A percentile compares a stretch with the other conserved stretches of the same genome.
These are phyloP conservation scores for Callaeas wilsoni DNA, from an alignment of 2,113 vertebrate species.

Conservation along the genomic window DNA sequence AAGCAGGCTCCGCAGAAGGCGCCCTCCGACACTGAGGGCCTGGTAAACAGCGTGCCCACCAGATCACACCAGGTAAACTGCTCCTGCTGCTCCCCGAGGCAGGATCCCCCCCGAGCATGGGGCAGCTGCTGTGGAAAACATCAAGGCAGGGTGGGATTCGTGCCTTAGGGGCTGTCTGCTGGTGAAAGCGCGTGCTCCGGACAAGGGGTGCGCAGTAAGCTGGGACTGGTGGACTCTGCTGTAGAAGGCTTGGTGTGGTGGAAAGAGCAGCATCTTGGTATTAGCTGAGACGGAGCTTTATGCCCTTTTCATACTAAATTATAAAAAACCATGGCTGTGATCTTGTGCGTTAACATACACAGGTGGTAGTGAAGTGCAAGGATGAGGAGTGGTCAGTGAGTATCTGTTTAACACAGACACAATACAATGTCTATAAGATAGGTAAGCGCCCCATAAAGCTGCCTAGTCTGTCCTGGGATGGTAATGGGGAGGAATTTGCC, in stretches of 20 bases:
- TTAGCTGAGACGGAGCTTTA: background rate
- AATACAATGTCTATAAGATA: background rate
- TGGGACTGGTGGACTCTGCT: background rate
- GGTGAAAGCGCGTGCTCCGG: background rate
- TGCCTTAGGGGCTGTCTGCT: background rate
- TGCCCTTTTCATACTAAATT: background rate
- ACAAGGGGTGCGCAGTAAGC: background rate
- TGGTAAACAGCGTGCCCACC: conserved; percentile 82
- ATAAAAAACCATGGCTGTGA: rapidly evolving
- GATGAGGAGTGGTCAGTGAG: background rate
- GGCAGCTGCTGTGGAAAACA: background rate
- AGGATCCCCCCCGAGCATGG: background rate
- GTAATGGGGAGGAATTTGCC: background rate
- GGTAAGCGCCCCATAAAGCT: background rate
- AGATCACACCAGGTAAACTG: conserved; percentile 88
- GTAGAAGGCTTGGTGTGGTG: background rate
- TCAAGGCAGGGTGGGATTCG: background rate
- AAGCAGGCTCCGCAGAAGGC: conserved; percentile 86
- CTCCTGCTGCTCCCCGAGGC: background rate
- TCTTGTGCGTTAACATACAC: background rate
- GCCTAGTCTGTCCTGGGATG: background rate
- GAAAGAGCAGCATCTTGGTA: background rate
- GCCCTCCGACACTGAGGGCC: conserved; percentile 83
- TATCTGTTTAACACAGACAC: background rate
- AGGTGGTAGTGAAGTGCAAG: background rate